Percentiles rank a stretch among this genome's conserved stretches.
Conservation (phyloP, 2,888 invertebrate genomes). For the Aleiodes testaceus region DNA sequence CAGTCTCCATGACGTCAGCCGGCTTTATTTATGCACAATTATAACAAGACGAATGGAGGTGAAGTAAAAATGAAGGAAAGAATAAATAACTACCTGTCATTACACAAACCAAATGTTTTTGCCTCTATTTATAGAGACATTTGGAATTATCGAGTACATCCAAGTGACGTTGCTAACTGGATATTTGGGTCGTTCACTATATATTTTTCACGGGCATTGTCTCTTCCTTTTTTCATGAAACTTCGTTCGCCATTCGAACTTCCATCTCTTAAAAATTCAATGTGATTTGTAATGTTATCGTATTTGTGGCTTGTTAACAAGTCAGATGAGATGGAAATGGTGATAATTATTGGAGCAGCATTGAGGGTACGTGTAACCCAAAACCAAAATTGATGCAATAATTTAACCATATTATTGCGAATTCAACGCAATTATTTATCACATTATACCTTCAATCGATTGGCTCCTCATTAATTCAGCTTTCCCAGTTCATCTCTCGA, state of each 20-base stretch:
- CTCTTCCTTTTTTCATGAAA: too few species aligned
- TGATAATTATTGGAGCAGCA: neutral
- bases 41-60: slow-evolving; percentile 22
- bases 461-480: slow-evolving; percentile 26
- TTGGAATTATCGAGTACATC: neutral
- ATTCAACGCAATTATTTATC: slow-evolving; percentile 12
- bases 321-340: neutral
- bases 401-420: slow-evolving; percentile 3
- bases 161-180: slow-evolving; percentile 15
- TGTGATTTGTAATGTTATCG: too few species aligned
- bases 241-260: too few species aligned
- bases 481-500: neutral
- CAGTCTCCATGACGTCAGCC: neutral
- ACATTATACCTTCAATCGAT: slow-evolving; percentile 22
- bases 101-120: neutral
- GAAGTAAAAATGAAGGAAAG: slow-evolving; percentile 18
- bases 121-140: slow-evolving; percentile 2
- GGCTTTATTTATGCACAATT: slow-evolving; percentile 30
- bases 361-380: neutral
- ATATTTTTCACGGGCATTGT: neutral
- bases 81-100: neutral
- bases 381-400: too few species aligned
- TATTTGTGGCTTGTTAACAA: neutral
- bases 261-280: too few species aligned
- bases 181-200: slow-evolving; percentile 11